Base-by-base conservation (phyloP, 2,888 invertebrate genomes). In the Hermaeophaga mercurialis region DNA sequence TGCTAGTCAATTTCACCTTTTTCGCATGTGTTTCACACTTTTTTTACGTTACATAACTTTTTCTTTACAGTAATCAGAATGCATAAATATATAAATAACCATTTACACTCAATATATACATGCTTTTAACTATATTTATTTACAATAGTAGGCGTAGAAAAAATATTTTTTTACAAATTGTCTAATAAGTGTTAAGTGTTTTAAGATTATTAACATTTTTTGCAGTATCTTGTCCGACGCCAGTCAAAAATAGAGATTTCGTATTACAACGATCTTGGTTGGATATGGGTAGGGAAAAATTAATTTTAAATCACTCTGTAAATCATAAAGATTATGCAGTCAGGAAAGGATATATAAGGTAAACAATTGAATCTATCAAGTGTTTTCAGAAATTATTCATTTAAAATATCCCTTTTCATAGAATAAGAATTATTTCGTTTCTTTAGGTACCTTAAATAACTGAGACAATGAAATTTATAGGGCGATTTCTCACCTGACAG, bases 201-300 rank as follows among this genome's bases (percentile, higher is more conserved):
- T 22, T 22, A 5, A 22, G 6, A 22, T 6, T 22, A 22, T 22
- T 22, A 3, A 5, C 6, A 6, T 22, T 22, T 5, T 49, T 57
- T 57, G 17, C 79, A 93, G 93, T 93, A 83, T 88, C 90, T 46
- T 91, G 92, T 72, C 92, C 93, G 33, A 84, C 91, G 17, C 93
- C 94, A 1, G 81, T 94, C 73, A 91, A 90, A 80, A 93, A 93
- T 78, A 82, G 95, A 61, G 95, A 96, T 79, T 95, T 95, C 80
- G 90, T 96, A 45, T 83, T 94, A 67, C 93, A 94, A 81, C 82
- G 95, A 65, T 94, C 94, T 12, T 95, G 95, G 95, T 80, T 94
- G 64, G 94, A 94, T 76, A 87, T 89, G 43, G 92, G 90, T 18
- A 78, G 84, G 57, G 94, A 94, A 78, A 92, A 91, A 80, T 83